A percentile compares a stretch with the other conserved stretches of the same genome.
These are phyloP conservation scores for Pentalonia nigronervosa DNA, from an alignment of 1,140 invertebrate species.

Conservation along the genomic window DNA sequence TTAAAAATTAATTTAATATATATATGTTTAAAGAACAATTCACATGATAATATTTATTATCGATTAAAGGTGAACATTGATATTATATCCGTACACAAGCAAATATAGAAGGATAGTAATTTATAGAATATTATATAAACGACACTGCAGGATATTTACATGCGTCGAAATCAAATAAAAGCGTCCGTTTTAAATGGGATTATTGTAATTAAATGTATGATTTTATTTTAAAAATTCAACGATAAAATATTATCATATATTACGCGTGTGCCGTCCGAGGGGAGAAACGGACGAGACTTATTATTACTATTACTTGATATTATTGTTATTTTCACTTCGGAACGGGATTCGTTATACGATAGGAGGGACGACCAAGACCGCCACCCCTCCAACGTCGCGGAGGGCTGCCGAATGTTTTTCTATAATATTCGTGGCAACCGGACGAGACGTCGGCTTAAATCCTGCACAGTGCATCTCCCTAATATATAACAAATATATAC, in stretches of 20 bases:
- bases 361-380: not conserved
- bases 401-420: slow-evolving; percentile 36
- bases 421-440: slow-evolving; percentile 40
- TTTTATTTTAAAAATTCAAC: slow-evolving; percentile 7
- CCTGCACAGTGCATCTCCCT: not conserved
- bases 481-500: not conserved
- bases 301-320: not conserved
- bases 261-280: not conserved
- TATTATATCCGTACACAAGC: not conserved
- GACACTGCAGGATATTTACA: not conserved
- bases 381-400: not conserved
- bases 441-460: slow-evolving; percentile 48
- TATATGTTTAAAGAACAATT: not conserved
- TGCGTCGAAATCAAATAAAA: not conserved
- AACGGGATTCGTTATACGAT: not conserved
- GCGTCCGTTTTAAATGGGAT: not conserved
- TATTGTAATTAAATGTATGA: not conserved
- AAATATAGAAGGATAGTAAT: not conserved
- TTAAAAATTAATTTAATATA: not conserved
- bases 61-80: not conserved
- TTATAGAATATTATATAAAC: not conserved
- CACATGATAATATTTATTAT: not conserved
- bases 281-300: not conserved
- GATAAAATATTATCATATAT: not conserved
- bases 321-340: slow-evolving; percentile 36